Base-by-base conservation (phyloP, 1,140 invertebrate species). In the Procambarus clarkii region DNA sequence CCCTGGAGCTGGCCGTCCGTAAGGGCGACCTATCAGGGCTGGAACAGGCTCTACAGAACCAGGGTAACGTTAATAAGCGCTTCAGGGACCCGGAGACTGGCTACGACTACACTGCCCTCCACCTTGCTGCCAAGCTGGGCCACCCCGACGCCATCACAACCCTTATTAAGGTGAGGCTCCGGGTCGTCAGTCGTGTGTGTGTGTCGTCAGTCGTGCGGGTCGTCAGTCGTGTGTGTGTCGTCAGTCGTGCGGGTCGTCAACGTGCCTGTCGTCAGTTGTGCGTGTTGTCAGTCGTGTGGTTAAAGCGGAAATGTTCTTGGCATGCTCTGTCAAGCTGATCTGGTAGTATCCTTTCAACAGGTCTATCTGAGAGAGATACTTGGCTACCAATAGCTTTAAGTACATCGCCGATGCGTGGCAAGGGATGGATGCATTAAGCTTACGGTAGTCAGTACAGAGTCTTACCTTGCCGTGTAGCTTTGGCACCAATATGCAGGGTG, bases 31-130 rank as follows among this genome's bases (percentile, higher is more conserved):
- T n/a, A 9, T 34, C 64, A 9, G 79, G 79, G 18, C 50, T 89
- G 46, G 45, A 83, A 64, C 82, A n/a, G 46, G 87, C 87, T 60
- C 24, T 89, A 15, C 60, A 81, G 44, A 89, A 79, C 9, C 87
- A 89, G 58, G 87, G 79, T 46, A 89, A 89, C 50, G 87, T 89
- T 54, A 89, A 89, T 79, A 82, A 83, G 69, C 18, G n/a, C 2
- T 74, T 82, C 64, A 74, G 34, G 69, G 80, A 83, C 64, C 50
- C 50, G 7, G 71, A 82, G 13, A n/a, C 81, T 2, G 87, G 87
- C 64, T n/a, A 71, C 9, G 87, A 89, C 21, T 89, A 76, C 60
- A 80, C 79, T 9, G 80, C 80, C 21, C 44, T 89, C 2, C 87
- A 89, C 79, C 50, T 89, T n/a, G 87, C 80, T n/a, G 78, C 87